A percentile compares a stretch with the other conserved stretches of the same genome.
phyloP scores from a whole-genome alignment of 2,888 invertebrate species.

The Euclidia mi region DNA sequence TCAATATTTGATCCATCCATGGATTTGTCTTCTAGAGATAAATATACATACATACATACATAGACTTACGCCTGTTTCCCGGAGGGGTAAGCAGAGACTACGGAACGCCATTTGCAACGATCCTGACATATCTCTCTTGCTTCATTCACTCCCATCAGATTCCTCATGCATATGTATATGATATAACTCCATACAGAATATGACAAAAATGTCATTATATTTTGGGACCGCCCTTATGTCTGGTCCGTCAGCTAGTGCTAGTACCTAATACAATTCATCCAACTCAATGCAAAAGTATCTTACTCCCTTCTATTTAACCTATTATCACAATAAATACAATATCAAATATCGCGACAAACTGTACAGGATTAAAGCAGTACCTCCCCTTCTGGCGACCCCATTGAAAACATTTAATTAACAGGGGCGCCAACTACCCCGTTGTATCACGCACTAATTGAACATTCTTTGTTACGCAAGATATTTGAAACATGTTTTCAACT shows the following conservation, averaged over 20 bases:
- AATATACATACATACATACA: no score
- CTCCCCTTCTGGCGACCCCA: slow-evolving; percentile 18
- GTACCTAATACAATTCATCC: not conserved
- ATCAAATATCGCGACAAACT: slow-evolving; percentile 56
- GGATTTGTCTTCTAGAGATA: no score
- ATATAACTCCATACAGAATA: no score
- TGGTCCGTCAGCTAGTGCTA: not conserved
- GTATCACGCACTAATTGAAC: slow-evolving; percentile 48
- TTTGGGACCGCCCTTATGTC: no score
- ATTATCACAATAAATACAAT: slow-evolving; percentile 48
- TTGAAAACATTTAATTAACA: slow-evolving; percentile 57
- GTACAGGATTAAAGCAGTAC: slow-evolving; percentile 33
- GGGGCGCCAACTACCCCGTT: slow-evolving; percentile 39
- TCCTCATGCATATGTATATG: no score
- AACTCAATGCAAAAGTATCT: not conserved
- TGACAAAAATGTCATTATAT: no score
- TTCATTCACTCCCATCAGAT: no score
- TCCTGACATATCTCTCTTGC: no score
- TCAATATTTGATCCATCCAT: no score
- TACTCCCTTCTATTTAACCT: slow-evolving; percentile 26
- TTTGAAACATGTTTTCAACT: slow-evolving; percentile 39
- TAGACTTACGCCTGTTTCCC: no score
- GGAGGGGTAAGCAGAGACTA: no score
- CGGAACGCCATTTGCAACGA: no score
- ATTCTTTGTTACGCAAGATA: slow-evolving; percentile 48